Conservation (phyloP, 1,140 invertebrate genomes). For the Drosophila sucinea region DNA sequence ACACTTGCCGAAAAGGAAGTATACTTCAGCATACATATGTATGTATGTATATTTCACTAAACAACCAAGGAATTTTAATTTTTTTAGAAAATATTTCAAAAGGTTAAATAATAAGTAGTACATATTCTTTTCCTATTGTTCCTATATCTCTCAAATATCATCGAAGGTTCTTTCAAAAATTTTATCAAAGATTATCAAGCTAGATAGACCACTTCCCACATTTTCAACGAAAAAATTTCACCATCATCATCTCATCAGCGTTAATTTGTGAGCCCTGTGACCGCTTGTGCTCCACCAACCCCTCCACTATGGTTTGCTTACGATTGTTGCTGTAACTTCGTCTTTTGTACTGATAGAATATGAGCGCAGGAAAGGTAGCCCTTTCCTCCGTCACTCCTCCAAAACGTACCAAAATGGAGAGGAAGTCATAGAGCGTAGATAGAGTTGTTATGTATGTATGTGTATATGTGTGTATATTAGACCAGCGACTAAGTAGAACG, state of each 20-base stretch:
- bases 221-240: slow-evolving; percentile 40
- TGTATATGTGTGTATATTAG: slow-evolving; percentile 34
- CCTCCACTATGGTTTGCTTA: background rate
- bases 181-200: background rate
- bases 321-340: slow-evolving; percentile 45
- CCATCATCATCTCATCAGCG: slow-evolving; percentile 42
- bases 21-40: too few relatives aligned
- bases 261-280: slow-evolving; percentile 58
- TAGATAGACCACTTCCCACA: slow-evolving; percentile 9
- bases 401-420: slow-evolving; percentile 30
- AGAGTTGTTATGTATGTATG: slow-evolving; percentile 33
- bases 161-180: slow-evolving; percentile 15
- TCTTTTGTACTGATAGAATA: slow-evolving; percentile 41
- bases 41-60: too few relatives aligned
- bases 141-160: background rate
- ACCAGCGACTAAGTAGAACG: slow-evolving; percentile 72
- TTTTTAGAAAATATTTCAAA: too few relatives aligned
- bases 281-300: slow-evolving; percentile 29
- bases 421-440: slow-evolving; percentile 64
- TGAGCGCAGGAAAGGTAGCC: slow-evolving; percentile 41
- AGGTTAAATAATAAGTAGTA: background rate
- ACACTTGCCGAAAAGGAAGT: background rate
- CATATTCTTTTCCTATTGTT: background rate
- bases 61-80: too few relatives aligned
- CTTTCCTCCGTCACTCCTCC: slow-evolving; percentile 3